Base-by-base conservation (phyloP, 2,113 vertebrate species). In the Poeciliopsis occidentalis region DNA sequence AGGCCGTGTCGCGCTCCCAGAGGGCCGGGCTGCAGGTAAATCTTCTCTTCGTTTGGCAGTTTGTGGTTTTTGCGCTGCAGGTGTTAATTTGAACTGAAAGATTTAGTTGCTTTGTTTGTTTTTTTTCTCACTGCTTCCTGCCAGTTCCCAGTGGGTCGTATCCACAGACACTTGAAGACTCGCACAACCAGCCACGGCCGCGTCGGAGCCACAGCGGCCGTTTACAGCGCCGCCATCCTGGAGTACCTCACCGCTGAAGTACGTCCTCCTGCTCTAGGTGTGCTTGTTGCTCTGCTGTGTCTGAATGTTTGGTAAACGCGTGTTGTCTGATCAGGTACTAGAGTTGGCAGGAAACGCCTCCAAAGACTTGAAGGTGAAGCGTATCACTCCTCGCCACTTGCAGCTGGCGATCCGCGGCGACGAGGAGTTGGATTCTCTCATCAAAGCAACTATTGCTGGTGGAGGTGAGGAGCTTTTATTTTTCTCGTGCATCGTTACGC, bases 161-260 rank as follows among this genome's bases (percentile, higher is more conserved):
- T 99, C 92, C 98, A 99, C 88, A 95, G 98, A 91, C 97, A 99
- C 90, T 92, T 99, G 94, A 99, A 99, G 95, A 99, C 97, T 66
- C 97, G 97, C 47, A 98, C 98, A 66, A 99, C 98, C 51, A 99
- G 98, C 91, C 98, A 99, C 0, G 97, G 98, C 39, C 95, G 97
- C 10, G 98, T 99, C n/a, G 97, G 98, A 26, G 98, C 98, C 78
- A 99, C 98, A 0, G 98, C 98, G 5, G 98, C 98, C 0, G 98
- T 99, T 65, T 99, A 98, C 93, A 99, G 98, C 7, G 98, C 98
- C 0, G 98, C 97, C 26, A 99, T 99, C 84, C 95, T 99, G 0
- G 97, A 99, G 93, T 99, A 99, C 88, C 98, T 98, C 90, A 99
- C 97, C 0, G 98, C 98, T 15, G 98, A 99, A 96, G 98, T 99